Evolutionary conservation across 2,888 invertebrate genomes (phyloP).

Genomic region (Embidobia sp.): DNA sequence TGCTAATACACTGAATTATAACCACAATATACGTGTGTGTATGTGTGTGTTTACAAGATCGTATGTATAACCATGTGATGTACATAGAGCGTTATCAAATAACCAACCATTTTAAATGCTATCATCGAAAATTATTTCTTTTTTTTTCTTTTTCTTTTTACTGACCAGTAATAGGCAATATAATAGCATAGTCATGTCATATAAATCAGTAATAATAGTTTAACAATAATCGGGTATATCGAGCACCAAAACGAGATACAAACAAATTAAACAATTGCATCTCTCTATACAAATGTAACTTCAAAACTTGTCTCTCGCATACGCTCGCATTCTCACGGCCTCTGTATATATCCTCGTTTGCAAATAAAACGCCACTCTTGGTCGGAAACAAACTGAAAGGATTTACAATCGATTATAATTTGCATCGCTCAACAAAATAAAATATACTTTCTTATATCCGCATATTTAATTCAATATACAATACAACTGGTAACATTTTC

Average conservation of each 20-base stretch:
- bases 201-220: conserved; percentile 74
- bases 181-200: conserved; percentile 75
- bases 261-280: conserved; percentile 68
- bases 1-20: conserved; percentile 81
- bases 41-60: conserved; percentile 73
- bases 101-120: conserved; percentile 77
- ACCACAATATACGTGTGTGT: conserved; percentile 73
- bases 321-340: conserved; percentile 16
- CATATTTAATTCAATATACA: conserved; percentile 54
- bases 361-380: conserved; percentile 37
- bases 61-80: conserved; percentile 74
- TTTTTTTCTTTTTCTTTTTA: conserved; percentile 68
- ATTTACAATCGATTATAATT: conserved; percentile 5
- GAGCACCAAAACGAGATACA: conserved; percentile 79
- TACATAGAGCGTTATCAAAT: conserved; percentile 76
- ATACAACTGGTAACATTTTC: no score
- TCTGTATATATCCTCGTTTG: conserved; percentile 25
- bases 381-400: conserved; percentile 36
- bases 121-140: conserved; percentile 71
- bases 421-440: conserved; percentile 53
- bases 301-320: conserved; percentile 44
- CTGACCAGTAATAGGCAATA: conserved; percentile 77
- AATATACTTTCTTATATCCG: conserved; percentile 41
- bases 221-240: conserved; percentile 77
- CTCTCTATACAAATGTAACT: conserved; percentile 65